These are phyloP conservation scores for Dicrostonyx torquatus DNA, from an alignment of 2,797 vertebrate species.

Conservation along the genomic window DNA sequence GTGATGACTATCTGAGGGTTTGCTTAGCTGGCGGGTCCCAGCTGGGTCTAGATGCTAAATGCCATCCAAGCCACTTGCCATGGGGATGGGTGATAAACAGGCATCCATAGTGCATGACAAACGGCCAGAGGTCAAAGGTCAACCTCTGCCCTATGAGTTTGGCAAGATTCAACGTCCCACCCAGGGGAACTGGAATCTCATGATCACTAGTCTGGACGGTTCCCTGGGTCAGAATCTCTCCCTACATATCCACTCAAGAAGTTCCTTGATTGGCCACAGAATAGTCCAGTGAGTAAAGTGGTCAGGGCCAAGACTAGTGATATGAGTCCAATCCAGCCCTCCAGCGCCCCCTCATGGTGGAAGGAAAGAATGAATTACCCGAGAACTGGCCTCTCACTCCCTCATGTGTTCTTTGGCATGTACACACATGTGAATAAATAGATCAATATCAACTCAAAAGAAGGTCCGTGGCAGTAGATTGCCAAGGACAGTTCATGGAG, in stretches of 20 bases:
- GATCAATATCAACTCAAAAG: not conserved
- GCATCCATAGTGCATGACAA: not conserved
- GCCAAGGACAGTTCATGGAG: not conserved
- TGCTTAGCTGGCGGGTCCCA: not conserved
- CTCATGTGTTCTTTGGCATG: too few species aligned
- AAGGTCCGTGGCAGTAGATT: not conserved
- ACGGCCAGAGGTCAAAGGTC: not conserved
- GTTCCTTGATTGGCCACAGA: not conserved
- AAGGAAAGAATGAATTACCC: not conserved
- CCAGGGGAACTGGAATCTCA: not conserved
- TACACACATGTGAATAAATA: not conserved
- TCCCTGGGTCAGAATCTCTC: too few species aligned
- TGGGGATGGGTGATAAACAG: not conserved
- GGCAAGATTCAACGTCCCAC: not conserved
- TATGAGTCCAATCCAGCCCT: not conserved
- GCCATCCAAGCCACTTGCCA: too few species aligned
- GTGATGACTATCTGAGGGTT: not conserved
- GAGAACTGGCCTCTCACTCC: not conserved
- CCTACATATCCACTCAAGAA: not conserved
- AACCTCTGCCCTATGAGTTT: too few species aligned
- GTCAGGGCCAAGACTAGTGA: not conserved
- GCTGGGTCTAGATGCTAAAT: too few species aligned
- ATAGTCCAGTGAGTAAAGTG: not conserved
- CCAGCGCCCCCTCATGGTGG: too few species aligned
- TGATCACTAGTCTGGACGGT: not conserved